These are phyloP conservation scores for Brachionus calyciflorus DNA, from an alignment of 1,140 invertebrate species.

Conservation along the genomic window DNA sequence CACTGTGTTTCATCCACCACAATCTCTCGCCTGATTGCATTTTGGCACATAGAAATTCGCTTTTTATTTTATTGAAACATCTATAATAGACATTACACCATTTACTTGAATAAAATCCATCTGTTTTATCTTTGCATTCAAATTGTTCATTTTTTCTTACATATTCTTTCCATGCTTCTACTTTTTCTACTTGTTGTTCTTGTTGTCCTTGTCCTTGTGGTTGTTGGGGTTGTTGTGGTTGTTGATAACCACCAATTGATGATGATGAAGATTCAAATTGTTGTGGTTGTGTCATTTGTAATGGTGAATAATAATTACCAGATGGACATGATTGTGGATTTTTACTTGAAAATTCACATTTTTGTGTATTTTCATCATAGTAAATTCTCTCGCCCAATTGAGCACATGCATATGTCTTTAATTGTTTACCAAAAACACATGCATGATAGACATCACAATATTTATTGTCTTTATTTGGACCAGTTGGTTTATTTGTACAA, in stretches of 20 bases:
- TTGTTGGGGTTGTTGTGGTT: too few relatives aligned
- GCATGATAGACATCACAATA: conserved; percentile 47
- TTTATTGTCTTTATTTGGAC: not conserved
- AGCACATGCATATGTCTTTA: conserved; percentile 15
- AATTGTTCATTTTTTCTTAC: conserved; percentile 33
- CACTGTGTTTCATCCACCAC: conserved; percentile 30
- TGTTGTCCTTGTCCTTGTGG: not conserved
- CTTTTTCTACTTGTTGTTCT: not conserved
- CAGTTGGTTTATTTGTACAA: conserved; percentile 6
- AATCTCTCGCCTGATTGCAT: too few relatives aligned
- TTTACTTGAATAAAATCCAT: conserved; percentile 43
- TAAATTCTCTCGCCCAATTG: conserved; percentile 40
- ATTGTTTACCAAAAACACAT: conserved; percentile 18
- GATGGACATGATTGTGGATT: not conserved
- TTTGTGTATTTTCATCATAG: conserved; percentile 38
- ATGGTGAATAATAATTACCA: conserved; percentile 7
- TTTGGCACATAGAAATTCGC: conserved; percentile 36
- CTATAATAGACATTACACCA: conserved; percentile 47
- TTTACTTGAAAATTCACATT: conserved; percentile 34
- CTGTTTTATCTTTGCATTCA: conserved; percentile 4
- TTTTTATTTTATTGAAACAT: conserved; percentile 4
- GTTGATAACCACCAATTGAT: not conserved
- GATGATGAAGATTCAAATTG: not conserved
- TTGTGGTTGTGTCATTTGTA: too few relatives aligned
- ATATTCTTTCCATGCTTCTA: conserved; percentile 21